Percentiles rank a stretch among this genome's conserved stretches.
Evolutionary conservation across 2,113 vertebrate genomes (phyloP).

Genomic region (Ammospiza nelsoni): DNA sequence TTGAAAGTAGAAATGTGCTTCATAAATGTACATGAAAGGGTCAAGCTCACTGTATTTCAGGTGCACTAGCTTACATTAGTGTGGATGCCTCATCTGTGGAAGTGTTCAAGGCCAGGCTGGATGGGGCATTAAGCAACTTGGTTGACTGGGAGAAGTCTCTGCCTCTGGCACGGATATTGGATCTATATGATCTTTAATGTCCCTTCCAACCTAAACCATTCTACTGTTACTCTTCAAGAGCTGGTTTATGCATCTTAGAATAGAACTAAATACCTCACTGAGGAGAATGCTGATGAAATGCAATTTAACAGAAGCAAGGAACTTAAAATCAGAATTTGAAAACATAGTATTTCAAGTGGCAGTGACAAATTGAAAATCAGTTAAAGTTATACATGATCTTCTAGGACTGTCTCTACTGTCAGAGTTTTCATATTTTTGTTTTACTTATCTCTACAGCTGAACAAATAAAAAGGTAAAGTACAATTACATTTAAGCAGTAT

Average conservation of each 20-base stretch:
- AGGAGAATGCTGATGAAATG: neutral
- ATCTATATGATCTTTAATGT: neutral
- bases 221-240: neutral
- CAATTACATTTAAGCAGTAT: neutral
- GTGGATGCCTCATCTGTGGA: neutral
- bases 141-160: neutral
- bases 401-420: neutral
- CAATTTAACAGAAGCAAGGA: neutral
- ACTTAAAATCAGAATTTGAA: neutral
- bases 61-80: neutral
- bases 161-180: too few relatives aligned
- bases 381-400: neutral
- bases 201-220: neutral
- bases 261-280: neutral
- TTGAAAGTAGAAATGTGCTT: neutral
- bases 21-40: neutral
- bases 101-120: neutral
- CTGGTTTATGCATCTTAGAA: neutral
- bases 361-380: neutral
- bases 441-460: neutral
- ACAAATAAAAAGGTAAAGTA: neutral
- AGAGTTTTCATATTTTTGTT: neutral
- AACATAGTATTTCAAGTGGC: neutral
- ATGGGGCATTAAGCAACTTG: neutral
- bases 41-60: neutral